phyloP scores from a whole-genome alignment of 2,113 vertebrate genomes.

The Garra rufa region DNA sequence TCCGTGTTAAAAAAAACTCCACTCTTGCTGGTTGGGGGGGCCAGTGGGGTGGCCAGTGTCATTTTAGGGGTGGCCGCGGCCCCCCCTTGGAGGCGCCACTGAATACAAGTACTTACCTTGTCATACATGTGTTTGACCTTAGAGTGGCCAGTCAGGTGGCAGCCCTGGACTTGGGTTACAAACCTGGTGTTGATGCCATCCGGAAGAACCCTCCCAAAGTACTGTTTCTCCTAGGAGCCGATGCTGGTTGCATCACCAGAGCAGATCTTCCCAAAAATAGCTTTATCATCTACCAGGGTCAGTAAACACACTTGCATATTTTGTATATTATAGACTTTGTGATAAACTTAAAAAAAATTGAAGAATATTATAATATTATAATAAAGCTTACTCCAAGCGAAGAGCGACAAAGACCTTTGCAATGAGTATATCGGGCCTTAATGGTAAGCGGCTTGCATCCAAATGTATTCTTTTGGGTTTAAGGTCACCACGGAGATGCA shows the following conservation, averaged over 20 bases:
- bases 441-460: background rate
- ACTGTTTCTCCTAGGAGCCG: slow-evolving; percentile 92
- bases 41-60: no score
- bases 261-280: slow-evolving; percentile 90
- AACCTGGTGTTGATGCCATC: slow-evolving; percentile 91
- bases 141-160: slow-evolving; percentile 98
- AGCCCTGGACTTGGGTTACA: slow-evolving; percentile 95
- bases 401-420: background rate
- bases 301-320: background rate
- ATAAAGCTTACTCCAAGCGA: background rate
- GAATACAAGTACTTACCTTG: background rate
- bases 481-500: slow-evolving; percentile 94
- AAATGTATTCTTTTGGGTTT: background rate
- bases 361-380: no score
- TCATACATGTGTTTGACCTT: slow-evolving; percentile 39
- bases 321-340: background rate
- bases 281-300: slow-evolving; percentile 96
- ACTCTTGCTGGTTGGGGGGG: no score
- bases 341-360: background rate
- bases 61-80: no score
- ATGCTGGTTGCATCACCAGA: slow-evolving; percentile 87
- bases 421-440: background rate
- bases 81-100: no score
- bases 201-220: slow-evolving; percentile 90
- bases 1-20: no score